Evolutionary conservation across 2,113 vertebrate species (phyloP).

Genomic region (Phyllostomus hastatus): DNA sequence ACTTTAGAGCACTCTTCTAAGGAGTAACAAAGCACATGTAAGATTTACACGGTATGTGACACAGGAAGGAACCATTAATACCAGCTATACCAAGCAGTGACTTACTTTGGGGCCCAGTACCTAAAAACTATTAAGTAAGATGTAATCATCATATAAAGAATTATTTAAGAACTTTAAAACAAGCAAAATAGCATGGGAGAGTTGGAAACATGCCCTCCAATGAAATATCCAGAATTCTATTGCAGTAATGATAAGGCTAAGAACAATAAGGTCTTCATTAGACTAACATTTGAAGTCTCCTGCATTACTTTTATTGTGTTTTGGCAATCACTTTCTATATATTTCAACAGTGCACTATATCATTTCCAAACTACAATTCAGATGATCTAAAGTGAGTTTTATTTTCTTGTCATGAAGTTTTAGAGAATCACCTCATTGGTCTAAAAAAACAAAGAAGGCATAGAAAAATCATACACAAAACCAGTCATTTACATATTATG

Average conservation of each 20-base stretch:
- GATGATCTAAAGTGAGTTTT: neutral
- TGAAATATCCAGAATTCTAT: neutral
- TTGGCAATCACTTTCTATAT: neutral
- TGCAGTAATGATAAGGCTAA: neutral
- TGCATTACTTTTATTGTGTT: neutral
- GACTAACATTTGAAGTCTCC: neutral
- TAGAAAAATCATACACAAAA: constrained; percentile 18
- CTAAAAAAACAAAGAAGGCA: constrained; percentile 10
- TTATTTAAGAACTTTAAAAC: neutral
- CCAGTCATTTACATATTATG: neutral
- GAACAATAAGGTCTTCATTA: neutral
- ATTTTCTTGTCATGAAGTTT: neutral
- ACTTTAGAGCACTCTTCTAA: neutral
- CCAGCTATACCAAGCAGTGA: neutral
- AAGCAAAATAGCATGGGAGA: neutral
- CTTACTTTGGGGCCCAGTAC: neutral
- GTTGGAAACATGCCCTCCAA: neutral
- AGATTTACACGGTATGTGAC: neutral
- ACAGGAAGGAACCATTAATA: neutral
- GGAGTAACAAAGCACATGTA: neutral
- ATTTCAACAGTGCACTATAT: neutral
- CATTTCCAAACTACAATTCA: neutral
- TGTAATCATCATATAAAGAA: neutral
- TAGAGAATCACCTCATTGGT: constrained; percentile 8
- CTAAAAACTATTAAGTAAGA: constrained; percentile 26